phyloP scores from a whole-genome alignment of 23 tunicate species.

The Trididemnum nubilum region DNA sequence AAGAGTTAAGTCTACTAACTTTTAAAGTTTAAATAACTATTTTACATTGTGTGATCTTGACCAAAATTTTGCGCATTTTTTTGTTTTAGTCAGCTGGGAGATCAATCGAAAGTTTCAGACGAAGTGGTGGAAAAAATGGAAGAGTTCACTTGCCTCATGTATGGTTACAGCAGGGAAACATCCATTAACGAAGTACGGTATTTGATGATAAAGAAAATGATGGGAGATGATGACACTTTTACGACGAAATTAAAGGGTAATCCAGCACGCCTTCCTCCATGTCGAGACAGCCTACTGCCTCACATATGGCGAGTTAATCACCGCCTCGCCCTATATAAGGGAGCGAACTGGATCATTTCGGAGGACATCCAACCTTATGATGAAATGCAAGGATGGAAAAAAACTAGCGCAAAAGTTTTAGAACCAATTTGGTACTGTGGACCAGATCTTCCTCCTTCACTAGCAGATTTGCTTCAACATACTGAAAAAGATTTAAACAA shows the following conservation, averaged over 20 bases:
- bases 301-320: neutral
- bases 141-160: neutral
- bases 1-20: too few species aligned
- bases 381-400: neutral
- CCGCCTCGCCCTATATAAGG: neutral
- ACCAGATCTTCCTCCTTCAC: neutral
- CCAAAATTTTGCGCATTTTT: too few species aligned
- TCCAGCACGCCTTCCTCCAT: neutral
- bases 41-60: too few species aligned
- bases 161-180: neutral
- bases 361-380: neutral
- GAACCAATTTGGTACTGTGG: slow-evolving; percentile 9
- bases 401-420: neutral
- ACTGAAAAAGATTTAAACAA: neutral
- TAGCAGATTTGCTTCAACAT: neutral
- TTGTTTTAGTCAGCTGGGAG: neutral
- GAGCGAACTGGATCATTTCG: neutral
- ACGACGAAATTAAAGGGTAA: neutral
- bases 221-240: neutral
- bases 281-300: neutral
- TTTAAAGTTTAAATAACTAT: too few species aligned
- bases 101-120: neutral
- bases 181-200: neutral
- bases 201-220: neutral
- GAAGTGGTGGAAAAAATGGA: neutral